Base-by-base conservation (phyloP, 2,113 vertebrate genomes). In the Thamnophis sirtalis region DNA sequence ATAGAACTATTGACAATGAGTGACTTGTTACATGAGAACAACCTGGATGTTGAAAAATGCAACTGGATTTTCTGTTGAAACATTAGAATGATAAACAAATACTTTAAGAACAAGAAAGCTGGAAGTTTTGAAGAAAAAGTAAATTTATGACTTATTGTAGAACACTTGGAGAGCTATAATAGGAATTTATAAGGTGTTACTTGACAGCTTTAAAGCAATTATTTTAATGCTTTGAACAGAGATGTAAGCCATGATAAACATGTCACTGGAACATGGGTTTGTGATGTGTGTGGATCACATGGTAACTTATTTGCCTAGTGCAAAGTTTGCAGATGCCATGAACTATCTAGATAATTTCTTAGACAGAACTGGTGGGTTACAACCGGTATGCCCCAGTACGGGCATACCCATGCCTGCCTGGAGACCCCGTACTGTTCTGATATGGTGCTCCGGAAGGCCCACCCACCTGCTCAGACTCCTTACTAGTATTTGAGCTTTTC, bases 151-250 rank as follows among this genome's bases (percentile, higher is more conserved):
- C 28, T 68, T 56, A 8, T 10, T 26, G 38, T 73, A 90, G 63
- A 92, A 87, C 86, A 54, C 91, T 21, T 10, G 80, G 13, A 60
- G 63, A 88, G 73, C 93, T 91, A 56, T 54, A 53, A 17, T 48
- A 28, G 10, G 88, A 91, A 89, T 91, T 89, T 43, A 92, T 48
- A 91, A 89, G 49, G 53, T 88, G 33, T 91, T 5, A 38, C 5
- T 13, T 91, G 54, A 88, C 21, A 92, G 24, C 50, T 86, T 80
- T 43, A 91, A 94, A 92, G 68, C 54, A 51, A 92, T 58, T 91
- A 86, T 80, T 80, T 94, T 73, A 93, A 17, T 6, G 91, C 53
- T 7, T 91, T 91, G 85, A 28, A 91, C 80, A 93, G 56, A 93
- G 48, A 89, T 90, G 60, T 33, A 22, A 15, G 0, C 60, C 93